Evolutionary conservation across 2,797 vertebrate genomes (phyloP).

Genomic region (Phoebastria nigripes): DNA sequence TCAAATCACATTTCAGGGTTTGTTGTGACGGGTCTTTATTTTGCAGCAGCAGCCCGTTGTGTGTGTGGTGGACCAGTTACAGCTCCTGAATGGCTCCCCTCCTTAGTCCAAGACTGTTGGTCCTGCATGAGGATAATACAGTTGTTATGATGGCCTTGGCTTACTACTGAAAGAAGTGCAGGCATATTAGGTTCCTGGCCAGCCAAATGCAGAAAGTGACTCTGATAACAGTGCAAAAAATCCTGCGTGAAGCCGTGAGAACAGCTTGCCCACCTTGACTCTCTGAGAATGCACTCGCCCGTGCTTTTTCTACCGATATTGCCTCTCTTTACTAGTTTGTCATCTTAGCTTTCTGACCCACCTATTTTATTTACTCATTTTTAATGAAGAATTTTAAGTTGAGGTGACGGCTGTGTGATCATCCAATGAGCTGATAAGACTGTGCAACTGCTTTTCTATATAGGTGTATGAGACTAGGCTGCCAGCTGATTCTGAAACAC

Average conservation of each 20-base stretch:
- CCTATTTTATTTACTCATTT: not conserved
- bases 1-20: not conserved
- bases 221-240: not conserved
- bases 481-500: not conserved
- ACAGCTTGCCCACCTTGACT: not conserved
- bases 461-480: not conserved
- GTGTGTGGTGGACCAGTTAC: fast-evolving
- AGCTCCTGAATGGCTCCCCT: not conserved
- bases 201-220: not conserved
- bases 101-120: no score
- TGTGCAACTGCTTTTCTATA: not conserved
- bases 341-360: not conserved
- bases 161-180: no score
- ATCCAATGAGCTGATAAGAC: not conserved
- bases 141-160: not conserved
- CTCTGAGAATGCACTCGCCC: not conserved
- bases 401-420: not conserved
- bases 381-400: not conserved
- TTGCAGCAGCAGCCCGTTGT: not conserved
- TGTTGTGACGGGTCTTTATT: not conserved
- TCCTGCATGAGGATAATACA: not conserved
- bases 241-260: fast-evolving
- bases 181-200: not conserved
- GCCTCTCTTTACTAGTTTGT: not conserved
- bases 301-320: not conserved